Base-by-base conservation (phyloP, 2,888 invertebrate genomes). In the Junonia oenone region DNA sequence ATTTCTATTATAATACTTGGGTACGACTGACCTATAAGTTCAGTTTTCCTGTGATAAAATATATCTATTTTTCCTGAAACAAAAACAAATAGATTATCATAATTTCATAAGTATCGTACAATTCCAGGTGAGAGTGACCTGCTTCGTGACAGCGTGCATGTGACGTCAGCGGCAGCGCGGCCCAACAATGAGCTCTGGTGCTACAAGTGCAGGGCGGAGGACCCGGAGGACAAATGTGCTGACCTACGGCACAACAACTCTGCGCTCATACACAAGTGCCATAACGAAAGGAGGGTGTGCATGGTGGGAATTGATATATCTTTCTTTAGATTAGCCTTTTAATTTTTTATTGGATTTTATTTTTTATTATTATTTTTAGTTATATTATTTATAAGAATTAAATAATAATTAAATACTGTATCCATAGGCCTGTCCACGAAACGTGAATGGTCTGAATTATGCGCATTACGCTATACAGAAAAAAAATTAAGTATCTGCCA, bases 181-280 rank as follows among this genome's bases (percentile, higher is more conserved):
- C 94, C 94, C 63, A 92, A 92, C 66, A 95, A 95, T 79, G 95
- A 96, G 75, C 90, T 96, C 51, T 95, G 94, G 92, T 97, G 97
- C 81, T 96, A 95, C 82, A 92, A 92, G 64, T 97, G 97, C 77
- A 93, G 95, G 67, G 95, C 95, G 0, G 94, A 96, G 86, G 92
- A 92, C 5, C 93, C 94, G 35, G 95, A 94, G 5, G 94, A 94
- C 60, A 89, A 90, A 68, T 96, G 96, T 69, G 91, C 93, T 3
- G 93, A 94, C 70, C 82, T 95, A 11, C 81, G 90, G 0, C 85
- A 91, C 19, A 92, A 92, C 54, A 91, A 92, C 68, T 92, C 92
- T 0, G 86, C 90, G 38, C 90, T 94, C 59, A 91, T 93, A 63
- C 92, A 93, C 68, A 96, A 96, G 76, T 96, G 96, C 77, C 92